Percentiles rank a stretch among this genome's conserved stretches.
These are phyloP conservation scores for Pseudocheirus occidentalis DNA, from an alignment of 2,797 vertebrate genomes.

Conservation along the genomic window DNA sequence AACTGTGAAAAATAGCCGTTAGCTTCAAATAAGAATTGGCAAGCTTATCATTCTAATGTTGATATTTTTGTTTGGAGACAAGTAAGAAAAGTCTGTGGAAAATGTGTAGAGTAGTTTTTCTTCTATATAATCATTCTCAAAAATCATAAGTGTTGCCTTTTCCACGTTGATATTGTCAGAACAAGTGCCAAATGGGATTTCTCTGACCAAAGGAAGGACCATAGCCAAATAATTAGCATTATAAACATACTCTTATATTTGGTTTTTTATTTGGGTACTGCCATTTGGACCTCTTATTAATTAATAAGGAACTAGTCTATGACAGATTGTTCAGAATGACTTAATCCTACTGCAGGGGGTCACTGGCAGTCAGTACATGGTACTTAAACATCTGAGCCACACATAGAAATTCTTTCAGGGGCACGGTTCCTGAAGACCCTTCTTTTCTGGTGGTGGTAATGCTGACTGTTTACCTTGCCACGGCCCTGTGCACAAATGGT, in stretches of 20 bases:
- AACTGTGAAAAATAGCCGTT: constrained; percentile 21
- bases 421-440: not conserved
- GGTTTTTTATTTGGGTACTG: not conserved
- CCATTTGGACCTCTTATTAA: not conserved
- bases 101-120: not conserved
- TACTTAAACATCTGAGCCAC: not conserved
- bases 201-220: constrained; percentile 5
- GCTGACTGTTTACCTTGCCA: constrained; percentile 1
- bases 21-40: not conserved
- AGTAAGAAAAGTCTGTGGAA: constrained; percentile 1
- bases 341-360: not conserved
- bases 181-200: constrained; percentile 20
- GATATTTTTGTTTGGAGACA: not conserved
- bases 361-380: not conserved
- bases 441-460: not conserved
- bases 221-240: constrained; percentile 9
- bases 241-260: not conserved
- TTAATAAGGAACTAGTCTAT: constrained; percentile 3
- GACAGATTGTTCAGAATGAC: constrained; percentile 10
- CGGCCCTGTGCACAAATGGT: not conserved
- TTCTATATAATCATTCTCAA: not conserved
- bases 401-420: not conserved
- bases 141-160: not conserved
- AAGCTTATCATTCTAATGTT: not conserved
- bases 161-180: not conserved